phyloP scores from a whole-genome alignment of 1,140 invertebrate genomes.

The Trypoxylus dichotomus region DNA sequence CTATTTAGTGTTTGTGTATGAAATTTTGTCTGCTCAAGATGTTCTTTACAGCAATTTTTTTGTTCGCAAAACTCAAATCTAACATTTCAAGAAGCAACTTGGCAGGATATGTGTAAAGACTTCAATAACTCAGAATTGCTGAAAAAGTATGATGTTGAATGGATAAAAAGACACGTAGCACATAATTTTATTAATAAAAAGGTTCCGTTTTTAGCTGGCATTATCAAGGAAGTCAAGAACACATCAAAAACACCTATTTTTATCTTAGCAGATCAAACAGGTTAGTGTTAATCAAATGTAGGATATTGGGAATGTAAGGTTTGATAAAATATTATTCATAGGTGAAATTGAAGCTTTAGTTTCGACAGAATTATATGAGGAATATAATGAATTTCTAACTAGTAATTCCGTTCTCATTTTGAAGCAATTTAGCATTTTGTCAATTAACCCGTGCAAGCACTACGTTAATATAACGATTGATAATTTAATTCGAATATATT shows the following conservation, averaged over 20 bases:
- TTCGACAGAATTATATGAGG: neutral
- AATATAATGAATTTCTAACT: neutral
- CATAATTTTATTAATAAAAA: constrained; percentile 7
- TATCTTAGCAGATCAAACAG: neutral
- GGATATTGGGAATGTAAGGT: neutral
- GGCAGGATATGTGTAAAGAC: constrained; percentile 8
- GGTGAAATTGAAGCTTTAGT: neutral
- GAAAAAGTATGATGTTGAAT: neutral
- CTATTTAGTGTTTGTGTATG: neutral
- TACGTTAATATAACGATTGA: neutral
- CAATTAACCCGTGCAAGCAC: neutral
- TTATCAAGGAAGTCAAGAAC: neutral
- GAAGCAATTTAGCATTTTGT: neutral
- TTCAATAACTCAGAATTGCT: neutral
- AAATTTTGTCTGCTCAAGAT: neutral
- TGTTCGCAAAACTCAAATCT: neutral
- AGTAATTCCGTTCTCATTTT: neutral
- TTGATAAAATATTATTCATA: neutral
- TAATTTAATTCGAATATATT: constrained; percentile 15
- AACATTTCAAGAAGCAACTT: neutral
- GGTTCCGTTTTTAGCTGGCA: neutral
- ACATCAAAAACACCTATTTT: neutral
- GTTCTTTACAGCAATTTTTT: neutral
- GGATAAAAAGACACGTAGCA: neutral
- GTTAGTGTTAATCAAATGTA: neutral